Conservation (phyloP, 2,888 invertebrate species). For the Amorpha juglandis region DNA sequence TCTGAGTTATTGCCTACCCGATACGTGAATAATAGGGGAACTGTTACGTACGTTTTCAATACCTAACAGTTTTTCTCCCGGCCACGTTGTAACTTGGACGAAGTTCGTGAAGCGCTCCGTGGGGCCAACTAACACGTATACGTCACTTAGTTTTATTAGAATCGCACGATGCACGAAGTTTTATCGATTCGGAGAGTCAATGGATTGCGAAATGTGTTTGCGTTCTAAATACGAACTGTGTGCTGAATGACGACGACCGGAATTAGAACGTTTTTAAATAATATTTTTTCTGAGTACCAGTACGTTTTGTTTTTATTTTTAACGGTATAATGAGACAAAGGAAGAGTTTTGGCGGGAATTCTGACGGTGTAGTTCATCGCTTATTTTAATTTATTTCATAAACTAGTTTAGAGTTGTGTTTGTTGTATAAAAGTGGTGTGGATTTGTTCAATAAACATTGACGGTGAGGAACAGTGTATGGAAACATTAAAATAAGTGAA, state of each 20-base stretch:
- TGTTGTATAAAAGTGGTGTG: too few species aligned
- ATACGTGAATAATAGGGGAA: constrained; percentile 55
- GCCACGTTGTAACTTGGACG: constrained; percentile 10
- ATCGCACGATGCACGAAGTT: constrained; percentile 3
- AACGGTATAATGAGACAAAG: neutral
- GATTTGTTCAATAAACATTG: too few species aligned
- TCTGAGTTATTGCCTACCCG: constrained; percentile 57
- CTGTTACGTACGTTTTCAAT: constrained; percentile 30
- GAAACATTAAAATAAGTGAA: too few species aligned
- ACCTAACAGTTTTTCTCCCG: constrained; percentile 30
- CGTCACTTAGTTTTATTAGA: constrained; percentile 24
- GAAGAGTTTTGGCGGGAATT: too few species aligned
- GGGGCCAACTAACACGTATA: constrained; percentile 15
- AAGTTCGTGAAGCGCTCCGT: constrained; percentile 19
- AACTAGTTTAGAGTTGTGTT: too few species aligned
- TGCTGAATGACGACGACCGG: neutral
- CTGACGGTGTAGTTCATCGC: too few species aligned
- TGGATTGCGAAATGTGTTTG: constrained; percentile 23
- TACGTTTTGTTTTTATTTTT: too few species aligned
- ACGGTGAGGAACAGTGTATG: too few species aligned
- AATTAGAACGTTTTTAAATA: constrained; percentile 8
- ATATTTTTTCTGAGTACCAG: neutral
- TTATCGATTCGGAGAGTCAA: constrained; percentile 12
- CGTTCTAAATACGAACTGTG: constrained; percentile 5
- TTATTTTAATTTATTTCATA: too few species aligned